Conservation (phyloP, 2,888 invertebrate genomes). For the Habroteleia sp. region DNA sequence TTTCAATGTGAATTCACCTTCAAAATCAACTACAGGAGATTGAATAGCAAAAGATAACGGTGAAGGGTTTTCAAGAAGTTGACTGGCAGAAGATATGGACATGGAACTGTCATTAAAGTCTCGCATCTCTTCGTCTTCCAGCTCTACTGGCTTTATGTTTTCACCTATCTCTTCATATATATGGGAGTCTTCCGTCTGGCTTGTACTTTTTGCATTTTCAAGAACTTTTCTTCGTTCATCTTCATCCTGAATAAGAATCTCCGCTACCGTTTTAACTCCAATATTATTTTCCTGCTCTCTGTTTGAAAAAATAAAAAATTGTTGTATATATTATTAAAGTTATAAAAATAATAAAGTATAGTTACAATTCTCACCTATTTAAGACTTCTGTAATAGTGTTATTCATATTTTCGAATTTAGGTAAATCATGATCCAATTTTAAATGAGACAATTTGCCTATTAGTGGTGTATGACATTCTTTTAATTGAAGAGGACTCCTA, state of each 20-base stretch:
- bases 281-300: slow-evolving; percentile 72
- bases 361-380: slow-evolving; percentile 72
- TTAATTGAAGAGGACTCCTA: slow-evolving; percentile 67
- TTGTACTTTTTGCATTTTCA: slow-evolving; percentile 34
- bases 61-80: slow-evolving; percentile 78
- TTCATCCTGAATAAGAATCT: slow-evolving; percentile 74
- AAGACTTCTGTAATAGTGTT: slow-evolving; percentile 75
- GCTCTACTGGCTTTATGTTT: neutral
- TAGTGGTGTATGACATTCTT: slow-evolving; percentile 72
- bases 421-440: slow-evolving; percentile 75
- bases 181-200: slow-evolving; percentile 67
- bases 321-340: neutral
- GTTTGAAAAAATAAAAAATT: slow-evolving; percentile 1
- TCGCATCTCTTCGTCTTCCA: slow-evolving; percentile 58
- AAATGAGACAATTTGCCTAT: slow-evolving; percentile 73
- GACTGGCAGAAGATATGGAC: slow-evolving; percentile 76
- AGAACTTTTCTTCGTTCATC: slow-evolving; percentile 73
- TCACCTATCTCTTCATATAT: slow-evolving; percentile 62
- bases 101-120: slow-evolving; percentile 78
- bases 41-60: slow-evolving; percentile 77
- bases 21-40: slow-evolving; percentile 75
- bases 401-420: slow-evolving; percentile 75
- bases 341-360: too few relatives aligned
- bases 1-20: slow-evolving; percentile 76
- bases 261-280: slow-evolving; percentile 74